Evolutionary conservation across 2,113 vertebrate species (phyloP).

Genomic region (Tautogolabrus adspersus): DNA sequence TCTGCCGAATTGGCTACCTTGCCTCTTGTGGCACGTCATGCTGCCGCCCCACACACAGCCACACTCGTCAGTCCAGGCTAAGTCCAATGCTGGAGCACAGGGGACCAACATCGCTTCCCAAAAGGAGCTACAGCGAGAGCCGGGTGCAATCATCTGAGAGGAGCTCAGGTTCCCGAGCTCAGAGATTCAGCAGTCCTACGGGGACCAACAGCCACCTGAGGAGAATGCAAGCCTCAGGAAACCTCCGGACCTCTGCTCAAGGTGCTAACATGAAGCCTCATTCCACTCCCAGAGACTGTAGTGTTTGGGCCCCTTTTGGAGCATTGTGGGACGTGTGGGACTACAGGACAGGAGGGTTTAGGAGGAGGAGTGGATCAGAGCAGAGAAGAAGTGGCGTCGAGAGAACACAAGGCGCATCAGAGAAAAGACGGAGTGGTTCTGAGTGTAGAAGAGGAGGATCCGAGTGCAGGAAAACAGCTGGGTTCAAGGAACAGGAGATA

Average conservation of each 20-base stretch:
- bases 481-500: constrained; percentile 33
- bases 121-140: constrained; percentile 81
- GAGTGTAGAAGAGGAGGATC: constrained; percentile 59
- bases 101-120: constrained; percentile 30
- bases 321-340: not conserved
- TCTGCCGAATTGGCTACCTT: constrained; percentile 62
- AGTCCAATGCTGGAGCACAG: constrained; percentile 54
- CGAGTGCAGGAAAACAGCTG: constrained; percentile 33
- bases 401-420: constrained; percentile 15
- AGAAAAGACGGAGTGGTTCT: constrained; percentile 56
- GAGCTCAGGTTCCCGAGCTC: not conserved
- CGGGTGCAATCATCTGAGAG: constrained; percentile 50
- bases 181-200: constrained; percentile 56
- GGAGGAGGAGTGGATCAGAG: constrained; percentile 66
- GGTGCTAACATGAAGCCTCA: constrained; percentile 34
- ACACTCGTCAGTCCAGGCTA: constrained; percentile 51
- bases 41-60: constrained; percentile 57
- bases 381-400: constrained; percentile 37
- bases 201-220: constrained; percentile 69
- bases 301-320: not conserved
- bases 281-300: constrained; percentile 4
- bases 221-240: constrained; percentile 81
- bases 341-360: constrained; percentile 7
- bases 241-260: constrained; percentile 74
- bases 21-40: constrained; percentile 34